These are phyloP conservation scores for Macaria notata DNA, from an alignment of 2,888 invertebrate genomes.

Conservation along the genomic window DNA sequence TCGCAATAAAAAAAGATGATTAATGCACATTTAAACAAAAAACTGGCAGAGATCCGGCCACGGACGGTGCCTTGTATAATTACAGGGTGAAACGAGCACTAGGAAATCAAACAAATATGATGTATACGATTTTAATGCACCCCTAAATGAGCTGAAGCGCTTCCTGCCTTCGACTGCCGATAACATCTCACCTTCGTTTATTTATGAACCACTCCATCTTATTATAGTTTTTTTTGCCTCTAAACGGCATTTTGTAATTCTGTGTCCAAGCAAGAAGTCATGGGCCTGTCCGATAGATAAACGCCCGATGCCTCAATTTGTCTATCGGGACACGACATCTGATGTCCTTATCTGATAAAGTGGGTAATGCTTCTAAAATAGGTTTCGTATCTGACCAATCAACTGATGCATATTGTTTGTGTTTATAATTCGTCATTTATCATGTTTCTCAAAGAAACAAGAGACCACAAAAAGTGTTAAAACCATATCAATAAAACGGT, in stretches of 20 bases:
- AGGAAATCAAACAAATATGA: slow-evolving; percentile 84
- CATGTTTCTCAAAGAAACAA: slow-evolving; percentile 52
- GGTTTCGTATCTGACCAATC: neutral
- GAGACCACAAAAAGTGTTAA: slow-evolving; percentile 60
- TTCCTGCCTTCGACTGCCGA: slow-evolving; percentile 72
- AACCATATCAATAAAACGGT: slow-evolving; percentile 56
- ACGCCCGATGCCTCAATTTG: slow-evolving; percentile 55
- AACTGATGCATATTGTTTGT: too few relatives aligned
- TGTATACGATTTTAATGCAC: slow-evolving; percentile 83
- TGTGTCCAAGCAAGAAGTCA: slow-evolving; percentile 67
- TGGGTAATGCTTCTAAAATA: neutral
- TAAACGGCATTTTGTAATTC: slow-evolving; percentile 70
- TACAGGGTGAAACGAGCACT: slow-evolving; percentile 80
- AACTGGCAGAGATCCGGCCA: slow-evolving; percentile 72
- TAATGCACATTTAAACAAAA: slow-evolving; percentile 74
- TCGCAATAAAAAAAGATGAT: slow-evolving; percentile 78
- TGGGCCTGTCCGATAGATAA: slow-evolving; percentile 63
- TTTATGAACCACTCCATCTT: slow-evolving; percentile 69
- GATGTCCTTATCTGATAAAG: slow-evolving; percentile 8
- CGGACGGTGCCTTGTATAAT: slow-evolving; percentile 79
- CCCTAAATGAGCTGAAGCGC: slow-evolving; percentile 80
- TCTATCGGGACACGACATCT: slow-evolving; percentile 34
- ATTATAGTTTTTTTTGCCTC: slow-evolving; percentile 37
- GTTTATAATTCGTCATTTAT: too few relatives aligned
- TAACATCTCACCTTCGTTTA: slow-evolving; percentile 74